Evolutionary conservation across 1,140 invertebrate species (phyloP).

Genomic region (Gryllus bimaculatus): DNA sequence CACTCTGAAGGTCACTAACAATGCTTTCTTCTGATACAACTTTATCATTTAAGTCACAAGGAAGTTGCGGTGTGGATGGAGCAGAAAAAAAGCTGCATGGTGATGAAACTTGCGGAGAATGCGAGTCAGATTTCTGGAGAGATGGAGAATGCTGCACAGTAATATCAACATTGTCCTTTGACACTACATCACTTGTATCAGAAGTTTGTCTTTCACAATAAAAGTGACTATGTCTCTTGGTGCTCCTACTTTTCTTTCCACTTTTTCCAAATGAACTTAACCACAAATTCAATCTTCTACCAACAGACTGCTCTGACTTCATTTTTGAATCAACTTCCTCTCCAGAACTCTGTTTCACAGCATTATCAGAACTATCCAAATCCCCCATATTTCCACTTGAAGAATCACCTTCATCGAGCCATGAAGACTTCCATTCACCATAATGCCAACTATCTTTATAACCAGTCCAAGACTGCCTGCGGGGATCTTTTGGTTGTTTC

Average conservation of each 20-base stretch:
- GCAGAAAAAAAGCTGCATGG: neutral
- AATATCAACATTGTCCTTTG: neutral
- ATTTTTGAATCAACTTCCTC: constrained; percentile 19
- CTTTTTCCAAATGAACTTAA: constrained; percentile 30
- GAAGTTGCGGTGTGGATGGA: neutral
- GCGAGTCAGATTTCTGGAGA: too few species aligned
- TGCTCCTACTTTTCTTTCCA: constrained; percentile 15
- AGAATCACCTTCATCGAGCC: constrained; percentile 28
- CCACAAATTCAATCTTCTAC: constrained; percentile 22
- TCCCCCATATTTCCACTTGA: constrained; percentile 28
- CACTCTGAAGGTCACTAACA: constrained; percentile 20
- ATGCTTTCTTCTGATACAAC: constrained; percentile 21
- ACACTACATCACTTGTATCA: neutral
- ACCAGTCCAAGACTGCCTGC: constrained; percentile 16
- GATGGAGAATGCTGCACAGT: neutral
- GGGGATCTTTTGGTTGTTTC: neutral
- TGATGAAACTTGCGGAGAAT: too few species aligned
- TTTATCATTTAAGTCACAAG: constrained; percentile 20
- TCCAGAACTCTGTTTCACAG: constrained; percentile 21
- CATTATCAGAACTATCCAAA: constrained; percentile 28
- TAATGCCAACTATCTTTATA: constrained; percentile 8
- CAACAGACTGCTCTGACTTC: constrained; percentile 18
- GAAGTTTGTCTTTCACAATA: constrained; percentile 15
- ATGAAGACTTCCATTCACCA: constrained; percentile 10
- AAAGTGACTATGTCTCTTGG: constrained; percentile 17